Evolutionary conservation across 1,140 invertebrate species (phyloP).

Genomic region (Tyrophagus putrescentiae): DNA sequence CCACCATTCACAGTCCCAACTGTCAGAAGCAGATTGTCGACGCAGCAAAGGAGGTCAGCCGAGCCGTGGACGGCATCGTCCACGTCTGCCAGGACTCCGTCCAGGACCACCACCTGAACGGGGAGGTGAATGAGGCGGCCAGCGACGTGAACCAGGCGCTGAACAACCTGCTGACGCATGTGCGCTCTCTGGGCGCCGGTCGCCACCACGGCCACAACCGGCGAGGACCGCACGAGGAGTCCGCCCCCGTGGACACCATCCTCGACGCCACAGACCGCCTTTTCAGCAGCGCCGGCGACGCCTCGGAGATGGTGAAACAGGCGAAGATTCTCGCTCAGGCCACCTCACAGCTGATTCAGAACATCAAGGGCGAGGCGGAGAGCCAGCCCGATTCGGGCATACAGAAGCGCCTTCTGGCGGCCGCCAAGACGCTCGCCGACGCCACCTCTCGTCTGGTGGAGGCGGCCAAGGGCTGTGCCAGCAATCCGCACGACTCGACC

Average conservation of each 20-base stretch:
- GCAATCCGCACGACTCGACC: constrained; percentile 60
- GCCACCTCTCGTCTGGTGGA: constrained; percentile 83
- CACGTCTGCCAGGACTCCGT: constrained; percentile 46
- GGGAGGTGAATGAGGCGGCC: constrained; percentile 66
- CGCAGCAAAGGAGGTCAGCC: constrained; percentile 78
- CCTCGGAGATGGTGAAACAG: constrained; percentile 84
- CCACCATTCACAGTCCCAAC: constrained; percentile 64
- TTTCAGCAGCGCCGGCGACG: constrained; percentile 62
- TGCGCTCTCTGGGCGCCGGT: constrained; percentile 36
- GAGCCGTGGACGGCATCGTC: constrained; percentile 78
- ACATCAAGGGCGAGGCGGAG: constrained; percentile 82
- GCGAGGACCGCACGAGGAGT: constrained; percentile 54
- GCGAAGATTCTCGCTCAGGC: constrained; percentile 65
- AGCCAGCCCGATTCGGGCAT: constrained; percentile 66
- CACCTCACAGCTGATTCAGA: constrained; percentile 24
- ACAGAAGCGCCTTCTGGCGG: constrained; percentile 72
- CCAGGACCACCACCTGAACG: constrained; percentile 40
- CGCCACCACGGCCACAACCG: constrained; percentile 34
- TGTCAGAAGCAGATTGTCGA: constrained; percentile 86
- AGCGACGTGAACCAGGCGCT: constrained; percentile 73
- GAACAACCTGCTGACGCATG: constrained; percentile 76
- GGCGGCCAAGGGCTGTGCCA: constrained; percentile 78
- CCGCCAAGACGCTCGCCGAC: constrained; percentile 81
- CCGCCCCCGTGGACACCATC: constrained; percentile 75
- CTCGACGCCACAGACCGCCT: constrained; percentile 75